Evolutionary conservation across 2,113 vertebrate species (phyloP), one percentile per base, ranked within the genome.

Genomic region (Pristiophorus japonicus): DNA sequence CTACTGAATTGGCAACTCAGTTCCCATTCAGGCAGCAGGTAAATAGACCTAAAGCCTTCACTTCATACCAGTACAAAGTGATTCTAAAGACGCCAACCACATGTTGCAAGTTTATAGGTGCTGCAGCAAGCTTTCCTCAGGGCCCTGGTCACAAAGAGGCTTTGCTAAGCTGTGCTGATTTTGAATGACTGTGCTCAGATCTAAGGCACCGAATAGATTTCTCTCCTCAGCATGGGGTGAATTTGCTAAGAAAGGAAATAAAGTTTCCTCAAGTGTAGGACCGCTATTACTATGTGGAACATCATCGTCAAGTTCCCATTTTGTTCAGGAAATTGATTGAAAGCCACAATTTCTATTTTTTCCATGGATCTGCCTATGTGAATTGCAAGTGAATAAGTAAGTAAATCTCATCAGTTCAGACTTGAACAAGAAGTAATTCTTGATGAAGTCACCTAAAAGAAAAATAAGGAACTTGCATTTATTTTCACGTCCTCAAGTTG

Each of bases 141-240:
- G 96, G 96, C 96, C 97, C 96, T 30, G 78, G 96, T 96, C 96
- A 98, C 98, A 98, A 98, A 97, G 97, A 96, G 96, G 97, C 97
- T 98, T 98, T 98, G 98, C 98, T 98, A 97, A 98, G 97, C 97
- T 97, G 97, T 97, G 97, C 97, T 98, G 98, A 98, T 98, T 98
- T 98, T 98, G 97, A 98, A 97, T 97, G 98, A 97, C 98, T 98
- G 97, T 97, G 97, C 97, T 98, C 97, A 97, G 97, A 97, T 98
- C 97, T 97, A 97, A 98, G 98, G 97, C 97, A 51, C 66, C 45
- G 66, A 94, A 34, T 14, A 27, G 92, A 45, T 70, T 94, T 67
- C 65, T 70, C 22, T 66, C 91, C 91, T 66, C 91, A 94, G 62
- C 62, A 45, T 66, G 91, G 8, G 91, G 63, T 94, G n/a, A 94